Evolutionary conservation across 2,797 vertebrate genomes (phyloP).

Genomic region (Pampus argenteus): DNA sequence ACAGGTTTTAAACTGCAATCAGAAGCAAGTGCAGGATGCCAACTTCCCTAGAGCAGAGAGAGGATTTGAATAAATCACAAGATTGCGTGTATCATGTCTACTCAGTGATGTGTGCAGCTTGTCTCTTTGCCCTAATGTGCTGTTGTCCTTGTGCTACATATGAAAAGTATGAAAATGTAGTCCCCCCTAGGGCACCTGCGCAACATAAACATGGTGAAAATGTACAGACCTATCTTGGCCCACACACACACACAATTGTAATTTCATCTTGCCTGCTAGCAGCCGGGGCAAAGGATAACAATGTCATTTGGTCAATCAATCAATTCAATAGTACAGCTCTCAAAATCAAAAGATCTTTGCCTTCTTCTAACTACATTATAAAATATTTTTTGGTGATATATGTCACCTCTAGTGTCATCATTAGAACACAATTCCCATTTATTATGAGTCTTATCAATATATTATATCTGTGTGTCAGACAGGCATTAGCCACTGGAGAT

Average conservation of each 20-base stretch:
- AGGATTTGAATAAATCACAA: constrained; percentile 60
- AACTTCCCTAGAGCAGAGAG: constrained; percentile 35
- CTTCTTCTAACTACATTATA: no score
- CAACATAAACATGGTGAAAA: constrained; percentile 28
- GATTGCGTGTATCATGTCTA: constrained; percentile 45
- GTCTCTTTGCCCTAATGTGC: constrained; percentile 40
- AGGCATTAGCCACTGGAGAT: background rate
- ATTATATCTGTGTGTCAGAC: background rate
- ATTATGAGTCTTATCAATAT: background rate
- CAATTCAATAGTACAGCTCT: background rate
- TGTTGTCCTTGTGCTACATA: constrained; percentile 43
- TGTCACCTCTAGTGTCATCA: constrained; percentile 30
- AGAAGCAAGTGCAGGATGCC: background rate
- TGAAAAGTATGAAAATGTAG: constrained; percentile 25
- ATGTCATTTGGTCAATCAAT: constrained; percentile 14
- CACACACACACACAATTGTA: constrained; percentile 1
- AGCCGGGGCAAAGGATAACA: constrained; percentile 7
- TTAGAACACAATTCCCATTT: background rate
- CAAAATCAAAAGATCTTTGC: background rate
- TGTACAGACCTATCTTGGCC: constrained; percentile 22
- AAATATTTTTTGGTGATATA: constrained; percentile 36
- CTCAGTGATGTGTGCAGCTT: constrained; percentile 46
- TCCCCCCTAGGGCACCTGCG: constrained; percentile 16
- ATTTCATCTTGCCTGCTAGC: constrained; percentile 4
- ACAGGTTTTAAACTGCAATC: constrained; percentile 27